A percentile compares a stretch with the other conserved stretches of the same genome.
These are phyloP conservation scores for Maccullochella peelii DNA, from an alignment of 2,113 vertebrate genomes.

Conservation along the genomic window DNA sequence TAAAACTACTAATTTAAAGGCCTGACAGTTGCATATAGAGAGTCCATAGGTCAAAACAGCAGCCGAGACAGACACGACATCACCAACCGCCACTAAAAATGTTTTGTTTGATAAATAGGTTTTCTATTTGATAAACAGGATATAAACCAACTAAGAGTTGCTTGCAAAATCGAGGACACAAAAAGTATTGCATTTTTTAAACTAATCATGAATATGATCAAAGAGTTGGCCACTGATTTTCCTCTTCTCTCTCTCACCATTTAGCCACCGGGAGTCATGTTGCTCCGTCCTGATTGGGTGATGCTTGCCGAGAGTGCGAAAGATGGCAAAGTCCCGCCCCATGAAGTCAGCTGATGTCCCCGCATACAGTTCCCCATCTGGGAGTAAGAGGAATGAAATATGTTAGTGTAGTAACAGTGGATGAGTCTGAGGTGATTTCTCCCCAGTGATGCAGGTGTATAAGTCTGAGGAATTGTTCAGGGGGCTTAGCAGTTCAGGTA, in stretches of 20 bases:
- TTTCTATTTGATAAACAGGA: not conserved
- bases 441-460: not conserved
- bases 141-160: not conserved
- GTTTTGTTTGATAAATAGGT: not conserved
- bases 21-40: not conserved
- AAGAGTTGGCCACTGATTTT: not conserved
- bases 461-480: constrained; percentile 29
- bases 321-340: constrained; percentile 98
- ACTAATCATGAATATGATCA: not conserved
- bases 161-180: not conserved
- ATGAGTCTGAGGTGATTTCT: not conserved
- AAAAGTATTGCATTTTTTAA: not conserved
- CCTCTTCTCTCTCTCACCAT: constrained; percentile 86
- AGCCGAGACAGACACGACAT: no score
- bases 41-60: not conserved
- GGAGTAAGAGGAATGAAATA: constrained; percentile 19
- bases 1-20: not conserved
- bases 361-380: constrained; percentile 96
- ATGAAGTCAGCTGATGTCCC: constrained; percentile 99
- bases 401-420: constrained; percentile 8
- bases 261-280: constrained; percentile 97
- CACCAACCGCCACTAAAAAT: not conserved
- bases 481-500: constrained; percentile 57
- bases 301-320: constrained; percentile 95
- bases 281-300: constrained; percentile 98